Percentiles rank a stretch among this genome's conserved stretches.
Evolutionary conservation across 2,888 invertebrate species (phyloP).

Genomic region (Mycalesis mineus): DNA sequence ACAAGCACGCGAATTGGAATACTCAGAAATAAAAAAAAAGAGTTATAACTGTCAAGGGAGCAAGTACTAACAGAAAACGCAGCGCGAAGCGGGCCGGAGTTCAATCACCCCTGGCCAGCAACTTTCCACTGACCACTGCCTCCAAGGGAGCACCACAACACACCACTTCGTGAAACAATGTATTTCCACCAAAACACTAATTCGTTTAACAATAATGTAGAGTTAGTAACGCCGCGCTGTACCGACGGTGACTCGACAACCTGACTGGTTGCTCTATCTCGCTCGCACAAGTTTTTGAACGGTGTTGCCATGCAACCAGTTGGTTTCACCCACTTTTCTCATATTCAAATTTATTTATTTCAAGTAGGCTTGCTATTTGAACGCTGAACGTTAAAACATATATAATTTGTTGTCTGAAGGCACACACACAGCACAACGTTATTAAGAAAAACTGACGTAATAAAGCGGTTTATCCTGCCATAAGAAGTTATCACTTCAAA

Average conservation of each 20-base stretch:
- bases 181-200: conserved; percentile 7
- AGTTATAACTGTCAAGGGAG: conserved; percentile 18
- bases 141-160: conserved; percentile 2
- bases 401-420: too few species aligned
- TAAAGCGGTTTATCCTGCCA: too few species aligned
- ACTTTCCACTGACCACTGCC: conserved; percentile 20
- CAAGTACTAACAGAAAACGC: conserved; percentile 4
- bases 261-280: conserved; percentile 51
- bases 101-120: conserved; percentile 53
- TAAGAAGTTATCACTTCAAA: too few species aligned
- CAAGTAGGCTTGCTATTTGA: too few species aligned
- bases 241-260: conserved; percentile 51
- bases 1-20: background rate
- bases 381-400: too few species aligned
- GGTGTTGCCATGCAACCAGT: conserved; percentile 19
- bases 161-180: conserved; percentile 2
- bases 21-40: conserved; percentile 5
- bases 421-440: too few species aligned
- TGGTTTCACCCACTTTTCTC: background rate
- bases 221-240: conserved; percentile 51
- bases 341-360: background rate
- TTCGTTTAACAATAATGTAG: conserved; percentile 53
- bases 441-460: too few species aligned
- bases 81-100: conserved; percentile 38
- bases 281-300: conserved; percentile 46